Base-by-base conservation (phyloP, 2,113 vertebrate genomes). In the Potamarius usumacintae region DNA sequence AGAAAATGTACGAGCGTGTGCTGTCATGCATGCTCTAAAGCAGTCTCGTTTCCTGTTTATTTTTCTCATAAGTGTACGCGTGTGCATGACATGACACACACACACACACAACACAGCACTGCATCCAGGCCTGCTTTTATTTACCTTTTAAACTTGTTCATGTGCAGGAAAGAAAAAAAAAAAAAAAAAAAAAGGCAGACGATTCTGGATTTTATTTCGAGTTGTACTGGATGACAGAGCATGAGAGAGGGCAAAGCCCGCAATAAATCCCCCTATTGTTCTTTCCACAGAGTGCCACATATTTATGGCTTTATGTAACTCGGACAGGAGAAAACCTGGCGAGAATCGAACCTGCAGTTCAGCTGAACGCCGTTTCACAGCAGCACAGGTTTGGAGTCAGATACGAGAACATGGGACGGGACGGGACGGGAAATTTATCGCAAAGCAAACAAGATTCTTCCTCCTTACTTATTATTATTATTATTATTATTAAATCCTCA, bases 231-330 rank as follows among this genome's bases (percentile, higher is more conserved):
- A 88, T 88, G 71, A 53, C 80, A 78, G 86, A 87, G 50, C 83
- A 79, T 11, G 50, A 74, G 10, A 50, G 57, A 27, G 22, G 52
- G 82, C 52, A 86, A 84, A 60, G 81, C 53, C 67, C n/a, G 22
- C 87, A 82, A 89, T 90, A 90, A 86, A 89, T 67, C 62, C 80
- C 53, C 12, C 42, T 55, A 86, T 91, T 90, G 87, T 90, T 90
- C 84, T 67, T 72, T 82, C 27, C 53, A 86, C 83, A 87, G 74
- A 89, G 62, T 71, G 74, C 69, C 53, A 83, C 74, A 82, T 82
- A 69, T 84, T 88, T 82, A 89, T 84, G 55, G 71, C 52, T 89
- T 84, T 85, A 86, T 84, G 82, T 60, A 82, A 91, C 79, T 42
- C 58, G 14, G 22, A 69, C 65, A 42, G 60, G 77, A 82, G 84